Percentiles rank a stretch among this genome's conserved stretches.
Conservation (phyloP, 2,113 vertebrate species). For the Micromys minutus region DNA sequence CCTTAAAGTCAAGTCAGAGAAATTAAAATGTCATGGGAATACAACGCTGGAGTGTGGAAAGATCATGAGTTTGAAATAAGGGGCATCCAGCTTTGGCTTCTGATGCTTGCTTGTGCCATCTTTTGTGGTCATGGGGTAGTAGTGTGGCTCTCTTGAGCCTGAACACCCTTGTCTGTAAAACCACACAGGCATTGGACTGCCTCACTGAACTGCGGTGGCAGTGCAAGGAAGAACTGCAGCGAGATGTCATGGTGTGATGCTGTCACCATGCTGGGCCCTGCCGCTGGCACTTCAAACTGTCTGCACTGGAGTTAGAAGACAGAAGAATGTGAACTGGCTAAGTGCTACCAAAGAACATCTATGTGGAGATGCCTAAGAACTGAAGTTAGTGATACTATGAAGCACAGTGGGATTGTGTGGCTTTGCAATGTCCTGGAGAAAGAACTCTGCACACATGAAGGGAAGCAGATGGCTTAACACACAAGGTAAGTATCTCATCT, state of each 20-base stretch:
- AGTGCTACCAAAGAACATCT: background rate
- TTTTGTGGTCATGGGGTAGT: background rate
- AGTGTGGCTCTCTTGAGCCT: background rate
- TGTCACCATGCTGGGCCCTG: background rate
- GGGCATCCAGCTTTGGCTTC: background rate
- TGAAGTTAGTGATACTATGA: background rate
- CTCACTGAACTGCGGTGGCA: background rate
- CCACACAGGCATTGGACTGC: background rate
- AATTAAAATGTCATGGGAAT: background rate
- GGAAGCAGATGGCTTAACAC: background rate
- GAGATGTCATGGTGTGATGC: background rate
- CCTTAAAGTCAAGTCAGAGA: background rate
- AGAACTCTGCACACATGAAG: background rate
- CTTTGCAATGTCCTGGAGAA: background rate
- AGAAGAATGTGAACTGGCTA: background rate
- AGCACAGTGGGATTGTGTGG: background rate
- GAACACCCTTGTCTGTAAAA: background rate
- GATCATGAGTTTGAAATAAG: background rate
- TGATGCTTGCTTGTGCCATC: background rate
- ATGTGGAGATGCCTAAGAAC: background rate
- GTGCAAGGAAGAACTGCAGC: background rate
- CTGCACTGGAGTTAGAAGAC: background rate
- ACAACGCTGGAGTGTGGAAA: background rate
- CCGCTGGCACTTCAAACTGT: background rate
- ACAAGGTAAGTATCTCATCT: background rate